Conservation (phyloP, 2,113 vertebrate genomes). For the Hystrix brachyura region DNA sequence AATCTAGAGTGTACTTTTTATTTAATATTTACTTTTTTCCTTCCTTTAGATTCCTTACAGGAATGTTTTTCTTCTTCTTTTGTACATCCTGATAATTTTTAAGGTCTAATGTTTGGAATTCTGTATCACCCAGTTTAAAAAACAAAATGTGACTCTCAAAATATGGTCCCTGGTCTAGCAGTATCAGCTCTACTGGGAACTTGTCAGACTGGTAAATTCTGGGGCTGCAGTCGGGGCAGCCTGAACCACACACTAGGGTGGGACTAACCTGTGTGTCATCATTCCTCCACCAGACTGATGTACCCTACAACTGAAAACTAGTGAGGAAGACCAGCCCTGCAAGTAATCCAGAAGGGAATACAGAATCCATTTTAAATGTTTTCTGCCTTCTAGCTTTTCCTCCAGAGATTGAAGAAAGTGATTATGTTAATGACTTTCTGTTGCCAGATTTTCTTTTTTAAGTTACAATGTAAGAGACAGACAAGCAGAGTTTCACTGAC, state of each 20-base stretch:
- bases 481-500: neutral
- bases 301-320: neutral
- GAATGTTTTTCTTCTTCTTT: neutral
- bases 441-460: neutral
- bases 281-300: neutral
- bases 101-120: neutral
- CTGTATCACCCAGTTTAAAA: neutral
- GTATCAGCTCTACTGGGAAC: too few relatives aligned
- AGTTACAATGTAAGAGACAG: neutral
- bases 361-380: neutral
- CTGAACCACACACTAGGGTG: neutral
- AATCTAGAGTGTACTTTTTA: neutral
- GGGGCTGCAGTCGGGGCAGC: fast-evolving
- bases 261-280: neutral
- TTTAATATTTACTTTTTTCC: neutral
- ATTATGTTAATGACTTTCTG: neutral
- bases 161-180: neutral
- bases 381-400: neutral
- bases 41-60: neutral
- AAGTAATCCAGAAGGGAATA: neutral
- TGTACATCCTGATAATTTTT: neutral
- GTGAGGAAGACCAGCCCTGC: neutral
- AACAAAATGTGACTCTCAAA: neutral
- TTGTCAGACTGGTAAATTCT: neutral
- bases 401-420: neutral